Conservation (phyloP, 2,797 vertebrate genomes). For the Bradypus variegatus region DNA sequence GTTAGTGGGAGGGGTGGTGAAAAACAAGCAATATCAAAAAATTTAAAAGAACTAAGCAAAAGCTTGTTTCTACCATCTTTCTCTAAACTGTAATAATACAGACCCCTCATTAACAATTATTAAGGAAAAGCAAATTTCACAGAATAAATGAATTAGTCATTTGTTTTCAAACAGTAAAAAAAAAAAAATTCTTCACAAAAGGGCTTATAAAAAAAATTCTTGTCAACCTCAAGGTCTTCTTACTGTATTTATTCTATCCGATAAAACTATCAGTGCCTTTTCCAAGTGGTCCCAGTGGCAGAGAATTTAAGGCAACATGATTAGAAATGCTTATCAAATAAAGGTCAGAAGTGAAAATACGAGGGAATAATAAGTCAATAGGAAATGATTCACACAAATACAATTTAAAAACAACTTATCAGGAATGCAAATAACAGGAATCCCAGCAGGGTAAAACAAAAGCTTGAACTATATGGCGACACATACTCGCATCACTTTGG, state of each 20-base stretch:
- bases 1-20: no score
- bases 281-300: not conserved
- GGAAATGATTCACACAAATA: not conserved
- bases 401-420: not conserved
- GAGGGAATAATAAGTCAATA: not conserved
- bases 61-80: not conserved
- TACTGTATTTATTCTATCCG: not conserved
- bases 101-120: not conserved
- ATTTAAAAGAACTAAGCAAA: not conserved
- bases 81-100: not conserved
- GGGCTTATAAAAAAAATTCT: not conserved
- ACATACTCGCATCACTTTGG: not conserved
- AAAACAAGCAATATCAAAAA: not conserved
- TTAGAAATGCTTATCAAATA: not conserved
- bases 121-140: not conserved
- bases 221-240: not conserved
- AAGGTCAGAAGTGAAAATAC: not conserved
- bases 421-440: no score
- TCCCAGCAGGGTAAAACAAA: not conserved
- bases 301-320: not conserved
- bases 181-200: not conserved
- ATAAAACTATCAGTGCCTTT: not conserved
- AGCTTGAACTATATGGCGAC: not conserved
- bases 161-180: not conserved
- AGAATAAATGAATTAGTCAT: not conserved